phyloP scores from a whole-genome alignment of 64 coral and sea anemone genomes.

The Pachyseris speciosa region DNA sequence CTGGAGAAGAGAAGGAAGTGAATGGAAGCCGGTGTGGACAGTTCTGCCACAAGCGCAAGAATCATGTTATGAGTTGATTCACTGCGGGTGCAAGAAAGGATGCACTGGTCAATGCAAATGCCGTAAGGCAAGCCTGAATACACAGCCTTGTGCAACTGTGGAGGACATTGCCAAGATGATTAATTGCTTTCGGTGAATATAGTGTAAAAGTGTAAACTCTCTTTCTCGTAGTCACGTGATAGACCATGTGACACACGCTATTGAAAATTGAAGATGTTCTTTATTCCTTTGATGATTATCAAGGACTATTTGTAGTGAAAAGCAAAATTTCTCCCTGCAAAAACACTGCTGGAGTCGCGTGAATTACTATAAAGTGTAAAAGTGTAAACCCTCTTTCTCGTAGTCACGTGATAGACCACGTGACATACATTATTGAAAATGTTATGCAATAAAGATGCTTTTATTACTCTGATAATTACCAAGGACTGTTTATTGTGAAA shows the following conservation, averaged over 20 bases:
- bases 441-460: neutral
- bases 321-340: neutral
- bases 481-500: too few relatives aligned
- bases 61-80: neutral
- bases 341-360: neutral
- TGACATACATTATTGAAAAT: neutral
- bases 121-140: neutral
- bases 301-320: neutral
- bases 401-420: neutral
- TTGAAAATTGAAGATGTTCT: neutral
- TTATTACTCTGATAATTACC: neutral
- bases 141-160: neutral
- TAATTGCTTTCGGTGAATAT: neutral
- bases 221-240: neutral
- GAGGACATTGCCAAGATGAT: neutral
- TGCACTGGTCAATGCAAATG: constrained; percentile 30
- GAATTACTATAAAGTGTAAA: neutral
- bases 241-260: neutral
- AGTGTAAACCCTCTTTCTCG: neutral
- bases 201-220: neutral
- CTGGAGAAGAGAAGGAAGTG: neutral
- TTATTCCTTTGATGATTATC: neutral
- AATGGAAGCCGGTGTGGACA: neutral
- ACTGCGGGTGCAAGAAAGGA: constrained; percentile 6
- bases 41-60: neutral